These are phyloP conservation scores for Agrotis ipsilon DNA, from an alignment of 2,888 invertebrate genomes.

Conservation along the genomic window DNA sequence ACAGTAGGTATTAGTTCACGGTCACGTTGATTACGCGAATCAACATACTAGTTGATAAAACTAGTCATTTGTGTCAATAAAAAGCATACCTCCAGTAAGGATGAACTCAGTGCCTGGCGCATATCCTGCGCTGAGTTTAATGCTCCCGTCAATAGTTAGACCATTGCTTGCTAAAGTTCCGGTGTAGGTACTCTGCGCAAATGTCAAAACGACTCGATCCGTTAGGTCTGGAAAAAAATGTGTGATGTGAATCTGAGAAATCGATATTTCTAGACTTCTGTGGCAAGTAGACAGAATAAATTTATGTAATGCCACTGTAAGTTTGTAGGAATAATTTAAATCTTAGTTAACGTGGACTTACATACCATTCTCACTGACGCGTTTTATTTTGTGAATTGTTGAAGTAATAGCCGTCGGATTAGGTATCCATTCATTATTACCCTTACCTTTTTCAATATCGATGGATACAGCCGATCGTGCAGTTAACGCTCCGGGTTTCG, in stretches of 20 bases:
- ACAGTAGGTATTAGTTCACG: background rate
- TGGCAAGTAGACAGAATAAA: background rate
- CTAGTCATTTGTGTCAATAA: background rate
- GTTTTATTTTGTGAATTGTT: too few relatives aligned
- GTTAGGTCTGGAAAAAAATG: too few relatives aligned
- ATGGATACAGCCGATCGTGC: slow-evolving; percentile 63
- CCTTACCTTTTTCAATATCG: slow-evolving; percentile 67
- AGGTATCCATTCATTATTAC: too few relatives aligned
- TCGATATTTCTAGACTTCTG: background rate
- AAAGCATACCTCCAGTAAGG: slow-evolving; percentile 75
- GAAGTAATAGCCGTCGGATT: too few relatives aligned
- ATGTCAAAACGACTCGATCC: too few relatives aligned
- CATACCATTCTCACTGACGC: too few relatives aligned
- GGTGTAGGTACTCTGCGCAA: too few relatives aligned
- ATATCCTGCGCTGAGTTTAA: slow-evolving; percentile 75
- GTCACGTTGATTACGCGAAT: background rate
- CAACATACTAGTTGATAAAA: background rate
- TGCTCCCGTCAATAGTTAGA: slow-evolving; percentile 55
- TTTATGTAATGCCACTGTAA: background rate
- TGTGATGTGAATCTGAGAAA: too few relatives aligned
- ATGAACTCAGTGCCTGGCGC: slow-evolving; percentile 69
- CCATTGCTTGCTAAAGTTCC: too few relatives aligned
- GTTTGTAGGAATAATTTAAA: too few relatives aligned
- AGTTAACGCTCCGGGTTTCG: slow-evolving; percentile 56
- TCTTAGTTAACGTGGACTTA: too few relatives aligned